Evolutionary conservation across 2,113 vertebrate genomes (phyloP), one percentile per base, ranked within the genome.

Genomic region (Archilochus colubris): DNA sequence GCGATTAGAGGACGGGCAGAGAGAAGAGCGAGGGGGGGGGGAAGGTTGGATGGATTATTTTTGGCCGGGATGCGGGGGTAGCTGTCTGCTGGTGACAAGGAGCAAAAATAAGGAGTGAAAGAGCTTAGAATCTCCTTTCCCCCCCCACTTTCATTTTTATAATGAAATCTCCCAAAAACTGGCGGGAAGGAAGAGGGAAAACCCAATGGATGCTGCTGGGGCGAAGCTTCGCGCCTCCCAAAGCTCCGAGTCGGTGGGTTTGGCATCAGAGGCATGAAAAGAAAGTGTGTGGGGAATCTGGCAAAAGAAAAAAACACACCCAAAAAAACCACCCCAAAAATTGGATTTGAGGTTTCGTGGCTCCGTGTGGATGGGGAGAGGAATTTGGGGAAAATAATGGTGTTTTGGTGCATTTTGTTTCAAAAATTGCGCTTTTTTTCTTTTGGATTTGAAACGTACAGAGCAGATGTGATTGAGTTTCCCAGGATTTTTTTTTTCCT

Each of bases 51-150:
- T 62, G 90, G 97, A 97, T 98, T 98, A 98, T 98, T 98, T 97
- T 98, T 98, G 97, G 97, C 97, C 50, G 94, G 96, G 97, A 96
- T 97, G 97, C 43, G 86, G 96, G 95, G 96, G 95, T 96, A 96
- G 97, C 98, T 97, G 97, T 92, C 96, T 96, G 85, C 53, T 24
- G 14, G 21, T 50, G 50, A 50, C 21, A 50, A 50, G 50, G 22
- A 9, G 50, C 40, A 48, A 96, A 88, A 77, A 64, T 8, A 44
- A 44, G 46, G 57, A 63, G 57, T 61, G 61, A 48, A 93, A 93
- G 70, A 4, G 17, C 30, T n/a, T 67, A 20, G 43, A 51, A 77
- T 89, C 89, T 66, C 10, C 5, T 13, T 66, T 91, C 62, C 82
- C 38, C 3, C 14, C 3, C 12, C 4, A 12, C 24, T 86, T 76